These are phyloP conservation scores for Protonibea diacanthus DNA, from an alignment of 2,797 vertebrate species.

Conservation along the genomic window DNA sequence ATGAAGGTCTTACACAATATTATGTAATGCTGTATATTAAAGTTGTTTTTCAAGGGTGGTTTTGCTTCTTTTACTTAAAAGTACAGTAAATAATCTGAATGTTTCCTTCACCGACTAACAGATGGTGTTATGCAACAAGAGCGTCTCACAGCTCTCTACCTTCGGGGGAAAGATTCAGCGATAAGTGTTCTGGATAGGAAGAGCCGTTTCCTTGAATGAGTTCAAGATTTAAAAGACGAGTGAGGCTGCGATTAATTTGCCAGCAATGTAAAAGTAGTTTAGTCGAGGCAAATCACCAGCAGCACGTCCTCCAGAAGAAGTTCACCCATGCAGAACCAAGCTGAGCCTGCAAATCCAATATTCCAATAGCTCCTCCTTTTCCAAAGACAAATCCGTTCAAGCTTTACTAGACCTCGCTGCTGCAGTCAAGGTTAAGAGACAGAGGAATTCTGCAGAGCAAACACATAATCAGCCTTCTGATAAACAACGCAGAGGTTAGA, in stretches of 20 bases:
- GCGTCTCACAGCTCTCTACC: not conserved
- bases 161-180: not conserved
- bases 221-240: conserved; percentile 31
- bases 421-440: conserved; percentile 35
- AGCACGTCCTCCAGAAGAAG: conserved; percentile 23
- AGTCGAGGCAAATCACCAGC: conserved; percentile 15
- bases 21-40: not conserved
- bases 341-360: conserved; percentile 66
- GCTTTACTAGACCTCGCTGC: conserved; percentile 39
- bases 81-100: not conserved
- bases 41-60: not conserved
- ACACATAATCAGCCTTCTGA: conserved; percentile 45
- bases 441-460: conserved; percentile 22
- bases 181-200: conserved; percentile 12
- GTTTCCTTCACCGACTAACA: not conserved
- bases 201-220: conserved; percentile 7
- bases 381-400: conserved; percentile 57
- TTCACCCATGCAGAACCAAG: conserved; percentile 56
- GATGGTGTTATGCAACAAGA: not conserved
- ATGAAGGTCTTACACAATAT: too few relatives aligned
- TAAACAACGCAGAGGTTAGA: conserved; percentile 20
- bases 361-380: conserved; percentile 51
- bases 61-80: not conserved
- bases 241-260: conserved; percentile 23
- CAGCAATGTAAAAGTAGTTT: conserved; percentile 20